Conservation (phyloP, 2,113 vertebrate genomes). For the Ginglymostoma cirratum region DNA sequence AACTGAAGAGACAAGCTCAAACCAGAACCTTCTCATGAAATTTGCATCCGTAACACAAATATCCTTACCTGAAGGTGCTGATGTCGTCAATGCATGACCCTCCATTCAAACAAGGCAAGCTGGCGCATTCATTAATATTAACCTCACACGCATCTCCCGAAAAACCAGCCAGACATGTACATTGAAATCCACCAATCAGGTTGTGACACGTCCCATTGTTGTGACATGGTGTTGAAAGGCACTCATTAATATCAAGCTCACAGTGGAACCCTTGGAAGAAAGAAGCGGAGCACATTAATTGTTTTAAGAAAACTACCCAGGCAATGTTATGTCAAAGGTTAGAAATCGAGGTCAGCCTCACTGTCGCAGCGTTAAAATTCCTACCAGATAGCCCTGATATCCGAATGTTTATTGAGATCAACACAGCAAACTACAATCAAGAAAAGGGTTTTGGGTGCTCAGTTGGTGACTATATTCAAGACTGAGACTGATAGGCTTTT, state of each 20-base stretch:
- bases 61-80: slow-evolving; percentile 75
- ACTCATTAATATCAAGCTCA: slow-evolving; percentile 85
- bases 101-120: slow-evolving; percentile 80
- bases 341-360: not conserved
- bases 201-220: slow-evolving; percentile 83
- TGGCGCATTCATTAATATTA: slow-evolving; percentile 80
- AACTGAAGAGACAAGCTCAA: not conserved
- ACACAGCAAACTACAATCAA: not conserved
- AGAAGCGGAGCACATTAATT: not conserved
- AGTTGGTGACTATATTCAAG: not conserved
- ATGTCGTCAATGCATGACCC: slow-evolving; percentile 76
- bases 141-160: slow-evolving; percentile 75
- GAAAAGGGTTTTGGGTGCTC: not conserved
- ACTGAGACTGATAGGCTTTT: not conserved
- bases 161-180: slow-evolving; percentile 77
- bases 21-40: not conserved
- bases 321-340: not conserved
- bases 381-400: not conserved
- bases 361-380: not conserved
- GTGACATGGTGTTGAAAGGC: slow-evolving; percentile 76
- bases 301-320: not conserved
- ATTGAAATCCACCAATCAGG: slow-evolving; percentile 67
- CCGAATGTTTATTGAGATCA: not conserved
- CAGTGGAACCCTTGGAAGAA: slow-evolving; percentile 59
- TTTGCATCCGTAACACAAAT: not conserved